phyloP scores from a whole-genome alignment of 2,888 invertebrate species.

The Leptinotarsa tumamoca region DNA sequence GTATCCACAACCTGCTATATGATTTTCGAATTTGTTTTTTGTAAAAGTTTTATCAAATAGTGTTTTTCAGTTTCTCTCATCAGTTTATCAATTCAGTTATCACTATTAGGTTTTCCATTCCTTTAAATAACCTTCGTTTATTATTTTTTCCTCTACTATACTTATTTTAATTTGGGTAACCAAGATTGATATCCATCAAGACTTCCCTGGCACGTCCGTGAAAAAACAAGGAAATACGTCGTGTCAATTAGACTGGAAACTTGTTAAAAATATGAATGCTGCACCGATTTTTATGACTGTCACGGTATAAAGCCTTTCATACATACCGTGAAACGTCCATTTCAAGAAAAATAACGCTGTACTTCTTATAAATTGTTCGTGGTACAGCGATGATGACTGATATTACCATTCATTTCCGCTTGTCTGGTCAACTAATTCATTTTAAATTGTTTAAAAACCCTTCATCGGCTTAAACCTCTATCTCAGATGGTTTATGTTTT shows the following conservation, averaged over 20 bases:
- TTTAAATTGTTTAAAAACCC: constrained; percentile 15
- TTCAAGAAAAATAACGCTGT: constrained; percentile 14
- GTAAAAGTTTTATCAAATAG: too few relatives aligned
- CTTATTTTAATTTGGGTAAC: too few relatives aligned
- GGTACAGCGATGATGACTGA: constrained; percentile 17
- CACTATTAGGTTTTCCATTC: too few relatives aligned
- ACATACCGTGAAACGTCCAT: constrained; percentile 18
- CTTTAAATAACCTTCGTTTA: too few relatives aligned
- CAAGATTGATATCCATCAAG: neutral
- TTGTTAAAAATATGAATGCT: neutral
- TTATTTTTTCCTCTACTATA: too few relatives aligned
- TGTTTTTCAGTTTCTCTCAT: too few relatives aligned
- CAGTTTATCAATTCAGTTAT: too few relatives aligned
- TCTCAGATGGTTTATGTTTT: neutral
- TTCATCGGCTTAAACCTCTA: constrained; percentile 4
- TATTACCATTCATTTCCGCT: constrained; percentile 19
- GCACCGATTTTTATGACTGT: constrained; percentile 6
- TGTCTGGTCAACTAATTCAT: constrained; percentile 16
- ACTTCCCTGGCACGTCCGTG: neutral
- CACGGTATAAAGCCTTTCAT: constrained; percentile 7
- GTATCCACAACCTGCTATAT: too few relatives aligned
- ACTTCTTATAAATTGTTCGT: constrained; percentile 19
- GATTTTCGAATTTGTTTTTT: too few relatives aligned
- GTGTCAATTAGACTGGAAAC: constrained; percentile 9
- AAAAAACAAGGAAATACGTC: neutral